Conservation (phyloP, 2,888 invertebrate species). For the Timema cristinae region DNA sequence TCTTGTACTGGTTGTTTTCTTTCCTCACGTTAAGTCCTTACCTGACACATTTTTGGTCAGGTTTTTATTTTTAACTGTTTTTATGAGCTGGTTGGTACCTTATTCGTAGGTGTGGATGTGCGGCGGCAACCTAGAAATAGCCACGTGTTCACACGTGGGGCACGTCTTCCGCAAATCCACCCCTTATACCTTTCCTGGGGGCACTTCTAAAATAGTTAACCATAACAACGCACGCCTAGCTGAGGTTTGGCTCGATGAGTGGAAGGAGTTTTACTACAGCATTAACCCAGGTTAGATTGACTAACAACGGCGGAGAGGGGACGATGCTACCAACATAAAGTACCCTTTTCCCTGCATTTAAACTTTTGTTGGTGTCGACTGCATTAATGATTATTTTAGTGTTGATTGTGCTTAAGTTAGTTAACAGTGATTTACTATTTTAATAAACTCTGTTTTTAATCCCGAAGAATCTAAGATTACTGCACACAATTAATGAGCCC, state of each 20-base stretch:
- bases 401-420: too few relatives aligned
- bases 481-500: too few relatives aligned
- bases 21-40: too few relatives aligned
- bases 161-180: conserved; percentile 97
- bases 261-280: conserved; percentile 98
- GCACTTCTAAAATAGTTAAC: conserved; percentile 94
- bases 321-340: conserved; percentile 10
- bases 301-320: conserved; percentile 12
- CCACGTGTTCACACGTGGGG: conserved; percentile 92
- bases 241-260: conserved; percentile 99
- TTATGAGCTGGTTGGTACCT: not conserved
- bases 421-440: too few relatives aligned
- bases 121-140: conserved; percentile 90
- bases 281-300: conserved; percentile 86
- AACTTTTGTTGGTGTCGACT: too few relatives aligned
- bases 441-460: too few relatives aligned
- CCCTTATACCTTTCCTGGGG: conserved; percentile 98
- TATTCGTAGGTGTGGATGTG: conserved; percentile 90
- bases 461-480: too few relatives aligned
- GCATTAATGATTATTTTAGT: too few relatives aligned
- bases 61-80: too few relatives aligned
- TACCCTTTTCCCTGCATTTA: too few relatives aligned
- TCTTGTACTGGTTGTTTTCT: too few relatives aligned
- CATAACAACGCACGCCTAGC: conserved; percentile 98
- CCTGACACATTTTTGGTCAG: too few relatives aligned